phyloP scores from a whole-genome alignment of 2,888 invertebrate species.

The Drosophila engyochracea region DNA sequence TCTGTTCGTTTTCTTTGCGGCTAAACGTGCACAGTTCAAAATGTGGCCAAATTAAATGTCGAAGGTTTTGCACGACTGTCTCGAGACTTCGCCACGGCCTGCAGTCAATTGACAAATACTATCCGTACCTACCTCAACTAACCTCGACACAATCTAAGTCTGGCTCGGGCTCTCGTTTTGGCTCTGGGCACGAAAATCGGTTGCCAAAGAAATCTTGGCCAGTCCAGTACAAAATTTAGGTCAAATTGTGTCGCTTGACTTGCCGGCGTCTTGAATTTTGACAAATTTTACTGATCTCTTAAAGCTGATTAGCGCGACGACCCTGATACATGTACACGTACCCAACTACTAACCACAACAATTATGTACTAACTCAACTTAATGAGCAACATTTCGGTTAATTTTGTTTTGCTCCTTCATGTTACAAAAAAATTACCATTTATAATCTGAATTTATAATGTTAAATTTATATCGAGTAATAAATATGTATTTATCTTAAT shows the following conservation, averaged over 20 bases:
- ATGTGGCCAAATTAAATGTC: constrained; percentile 77
- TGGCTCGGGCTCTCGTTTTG: constrained; percentile 26
- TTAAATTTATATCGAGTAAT: not conserved
- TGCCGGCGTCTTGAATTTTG: constrained; percentile 53
- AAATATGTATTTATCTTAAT: not conserved
- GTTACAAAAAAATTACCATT: not conserved
- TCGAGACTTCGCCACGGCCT: constrained; percentile 36
- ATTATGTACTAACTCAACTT: constrained; percentile 41
- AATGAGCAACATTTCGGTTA: constrained; percentile 37
- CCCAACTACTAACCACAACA: constrained; percentile 7
- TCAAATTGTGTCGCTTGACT: constrained; percentile 72
- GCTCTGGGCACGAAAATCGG: constrained; percentile 59
- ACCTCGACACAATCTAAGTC: constrained; percentile 49
- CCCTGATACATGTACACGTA: constrained; percentile 51
- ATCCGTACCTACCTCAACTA: constrained; percentile 60
- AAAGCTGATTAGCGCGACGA: constrained; percentile 50
- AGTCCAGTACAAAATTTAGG: constrained; percentile 59
- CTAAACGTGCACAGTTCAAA: constrained; percentile 71
- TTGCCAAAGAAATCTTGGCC: constrained; percentile 57
- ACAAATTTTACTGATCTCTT: constrained; percentile 56
- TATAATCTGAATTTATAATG: not conserved
- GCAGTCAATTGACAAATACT: constrained; percentile 72
- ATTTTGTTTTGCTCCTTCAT: not conserved
- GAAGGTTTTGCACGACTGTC: constrained; percentile 79
- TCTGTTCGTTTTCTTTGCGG: constrained; percentile 59